Base-by-base conservation (phyloP, 2,113 vertebrate genomes). In the Percina caprodes region DNA sequence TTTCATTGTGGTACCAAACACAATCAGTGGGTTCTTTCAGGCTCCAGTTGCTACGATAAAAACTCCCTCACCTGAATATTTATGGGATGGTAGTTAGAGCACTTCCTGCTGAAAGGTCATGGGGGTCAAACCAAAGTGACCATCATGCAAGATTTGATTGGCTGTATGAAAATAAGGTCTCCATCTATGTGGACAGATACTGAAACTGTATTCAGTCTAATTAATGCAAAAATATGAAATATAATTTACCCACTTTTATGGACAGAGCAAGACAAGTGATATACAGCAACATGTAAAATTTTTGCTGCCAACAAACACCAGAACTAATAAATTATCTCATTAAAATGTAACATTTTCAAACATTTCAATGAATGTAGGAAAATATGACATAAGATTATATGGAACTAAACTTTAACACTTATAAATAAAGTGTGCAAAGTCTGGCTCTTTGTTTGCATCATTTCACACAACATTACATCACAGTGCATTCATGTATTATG, bases 21-120 rank as follows among this genome's bases (percentile, higher is more conserved):
- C 82, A 87, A 84, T 82, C 80, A 75, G 65, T 24, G 18, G n/a
- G 4, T 51, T 63, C 45, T 66, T 77, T 84, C 51, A 62, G 55
- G 56, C 75, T 78, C 52, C 79, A 79, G 78, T 73, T 86, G 78
- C 81, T 59, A 2, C 24, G 30, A 59, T 52, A 51, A 56, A 75
- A 76, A 62, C 65, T 54, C 58, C 49, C 48, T 77, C 45, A 85
- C 33, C 30, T 76, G 30, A 82, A 82, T 86, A 77, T 76, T 72
- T 54, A 71, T 76, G 60, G 9, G 11, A 70, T 35, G 19, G 35
- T 73, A 35, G 18, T 49, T 42, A 33, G 42, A 80, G 24, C 16
- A 35, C 42, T 35, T 68, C 26, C 19, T 45, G 21, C 9, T 55
- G 13, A 68, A 76, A 87, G 45, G 55, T 46, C 23, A 69, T 39